A percentile compares a stretch with the other conserved stretches of the same genome.
Evolutionary conservation across 2,797 vertebrate species (phyloP).

Genomic region (Amblyopsis hoosieri): DNA sequence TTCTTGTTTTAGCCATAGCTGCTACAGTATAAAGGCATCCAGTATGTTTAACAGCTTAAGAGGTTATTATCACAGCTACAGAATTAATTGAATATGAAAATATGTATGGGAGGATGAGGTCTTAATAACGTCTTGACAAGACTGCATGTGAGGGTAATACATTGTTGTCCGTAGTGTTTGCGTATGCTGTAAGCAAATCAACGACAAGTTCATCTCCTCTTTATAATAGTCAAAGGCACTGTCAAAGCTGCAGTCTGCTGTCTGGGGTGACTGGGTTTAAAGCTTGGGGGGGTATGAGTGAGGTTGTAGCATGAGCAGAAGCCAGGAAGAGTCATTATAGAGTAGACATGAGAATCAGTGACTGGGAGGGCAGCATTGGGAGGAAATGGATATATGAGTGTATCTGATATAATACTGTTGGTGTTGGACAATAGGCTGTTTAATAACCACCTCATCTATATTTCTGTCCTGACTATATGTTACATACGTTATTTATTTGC

Average conservation of each 20-base stretch:
- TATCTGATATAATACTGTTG: no score
- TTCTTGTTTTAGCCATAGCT: neutral
- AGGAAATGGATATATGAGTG: constrained; percentile 3
- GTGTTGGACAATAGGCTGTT: no score
- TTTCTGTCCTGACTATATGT: no score
- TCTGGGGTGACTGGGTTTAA: constrained; percentile 75
- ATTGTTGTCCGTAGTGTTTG: constrained; percentile 1
- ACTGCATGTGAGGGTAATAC: constrained; percentile 6
- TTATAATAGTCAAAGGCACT: constrained; percentile 61
- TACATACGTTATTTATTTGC: no score
- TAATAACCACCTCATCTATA: no score
- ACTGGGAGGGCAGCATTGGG: constrained; percentile 34
- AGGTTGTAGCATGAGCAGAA: constrained; percentile 60
- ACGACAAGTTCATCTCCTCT: constrained; percentile 59
- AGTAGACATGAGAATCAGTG: constrained; percentile 59
- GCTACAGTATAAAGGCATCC: neutral
- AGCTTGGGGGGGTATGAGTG: constrained; percentile 59
- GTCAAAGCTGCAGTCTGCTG: constrained; percentile 53
- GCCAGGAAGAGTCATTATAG: constrained; percentile 70
- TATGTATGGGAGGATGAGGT: neutral
- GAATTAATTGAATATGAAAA: neutral
- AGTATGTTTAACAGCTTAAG: constrained; percentile 9
- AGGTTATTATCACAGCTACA: constrained; percentile 3
- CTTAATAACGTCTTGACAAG: neutral
- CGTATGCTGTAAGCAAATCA: constrained; percentile 32